Conservation (phyloP, 1,140 invertebrate species). For the Drosophila kohkoa region DNA sequence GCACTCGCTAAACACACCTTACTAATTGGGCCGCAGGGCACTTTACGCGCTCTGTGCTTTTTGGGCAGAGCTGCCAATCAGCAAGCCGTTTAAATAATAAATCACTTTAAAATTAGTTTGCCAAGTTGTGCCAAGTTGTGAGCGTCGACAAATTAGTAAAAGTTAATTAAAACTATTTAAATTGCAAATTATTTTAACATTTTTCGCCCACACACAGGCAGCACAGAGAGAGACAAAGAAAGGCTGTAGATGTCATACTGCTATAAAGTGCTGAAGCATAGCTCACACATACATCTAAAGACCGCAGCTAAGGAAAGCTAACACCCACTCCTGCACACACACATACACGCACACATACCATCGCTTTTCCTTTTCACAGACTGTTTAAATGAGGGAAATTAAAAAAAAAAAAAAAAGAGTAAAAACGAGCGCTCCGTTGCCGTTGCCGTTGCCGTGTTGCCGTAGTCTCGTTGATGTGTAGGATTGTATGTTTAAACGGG, state of each 20-base stretch:
- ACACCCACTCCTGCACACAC: slow-evolving; percentile 18
- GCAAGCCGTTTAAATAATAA: slow-evolving; percentile 81
- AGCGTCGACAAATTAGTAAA: slow-evolving; percentile 79
- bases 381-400: slow-evolving; percentile 77
- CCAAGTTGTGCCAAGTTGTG: slow-evolving; percentile 76
- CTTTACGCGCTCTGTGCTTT: slow-evolving; percentile 27
- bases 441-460: slow-evolving; percentile 11
- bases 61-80: slow-evolving; percentile 65
- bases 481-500: slow-evolving; percentile 25
- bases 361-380: slow-evolving; percentile 59
- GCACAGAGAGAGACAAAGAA: slow-evolving; percentile 21
- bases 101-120: slow-evolving; percentile 84
- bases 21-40: slow-evolving; percentile 68
- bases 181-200: slow-evolving; percentile 82
- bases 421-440: slow-evolving; percentile 20
- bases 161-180: slow-evolving; percentile 84
- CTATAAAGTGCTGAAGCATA: slow-evolving; percentile 55
- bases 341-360: slow-evolving; percentile 1
- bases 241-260: slow-evolving; percentile 39
- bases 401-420: slow-evolving; percentile 60
- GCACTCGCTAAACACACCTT: slow-evolving; percentile 38
- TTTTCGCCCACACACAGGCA: slow-evolving; percentile 43
- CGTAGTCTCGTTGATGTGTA: slow-evolving; percentile 1
- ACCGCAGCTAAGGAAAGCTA: slow-evolving; percentile 43
- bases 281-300: slow-evolving; percentile 39